Percentiles rank a stretch among this genome's conserved stretches.
phyloP scores from a whole-genome alignment of 2,888 invertebrate species.

The Noctua fimbriata region DNA sequence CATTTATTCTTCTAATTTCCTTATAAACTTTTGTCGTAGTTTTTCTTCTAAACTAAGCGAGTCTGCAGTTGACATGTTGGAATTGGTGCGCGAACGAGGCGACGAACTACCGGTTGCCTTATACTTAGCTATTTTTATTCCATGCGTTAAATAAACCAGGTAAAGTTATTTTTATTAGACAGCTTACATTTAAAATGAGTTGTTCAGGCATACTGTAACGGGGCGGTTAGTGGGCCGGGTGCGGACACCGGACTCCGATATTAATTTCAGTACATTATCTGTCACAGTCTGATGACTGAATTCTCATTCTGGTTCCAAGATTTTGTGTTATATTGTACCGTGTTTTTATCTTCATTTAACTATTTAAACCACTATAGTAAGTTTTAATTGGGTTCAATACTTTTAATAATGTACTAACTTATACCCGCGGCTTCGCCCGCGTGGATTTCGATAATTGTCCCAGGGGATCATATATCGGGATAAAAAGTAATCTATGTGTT shows the following conservation, averaged over 20 bases:
- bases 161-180: background rate
- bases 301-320: background rate
- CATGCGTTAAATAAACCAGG: background rate
- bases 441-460: background rate
- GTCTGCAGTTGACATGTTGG: constrained; percentile 29
- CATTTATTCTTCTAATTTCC: background rate
- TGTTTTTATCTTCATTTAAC: background rate
- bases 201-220: background rate
- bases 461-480: too few relatives aligned
- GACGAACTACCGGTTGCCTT: background rate
- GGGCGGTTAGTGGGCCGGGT: background rate
- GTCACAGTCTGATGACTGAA: background rate
- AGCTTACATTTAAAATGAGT: background rate
- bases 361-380: background rate
- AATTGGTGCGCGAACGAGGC: constrained; percentile 11
- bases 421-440: too few relatives aligned
- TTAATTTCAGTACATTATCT: background rate
- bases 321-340: background rate
- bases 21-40: background rate
- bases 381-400: background rate
- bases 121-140: background rate
- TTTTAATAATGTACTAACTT: background rate
- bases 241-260: background rate
- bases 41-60: constrained; percentile 22
- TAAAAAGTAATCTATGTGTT: too few relatives aligned